Evolutionary conservation across 2,888 invertebrate species (phyloP), one percentile per base, ranked within the genome.

Genomic region (Drosophila peninsularis): DNA sequence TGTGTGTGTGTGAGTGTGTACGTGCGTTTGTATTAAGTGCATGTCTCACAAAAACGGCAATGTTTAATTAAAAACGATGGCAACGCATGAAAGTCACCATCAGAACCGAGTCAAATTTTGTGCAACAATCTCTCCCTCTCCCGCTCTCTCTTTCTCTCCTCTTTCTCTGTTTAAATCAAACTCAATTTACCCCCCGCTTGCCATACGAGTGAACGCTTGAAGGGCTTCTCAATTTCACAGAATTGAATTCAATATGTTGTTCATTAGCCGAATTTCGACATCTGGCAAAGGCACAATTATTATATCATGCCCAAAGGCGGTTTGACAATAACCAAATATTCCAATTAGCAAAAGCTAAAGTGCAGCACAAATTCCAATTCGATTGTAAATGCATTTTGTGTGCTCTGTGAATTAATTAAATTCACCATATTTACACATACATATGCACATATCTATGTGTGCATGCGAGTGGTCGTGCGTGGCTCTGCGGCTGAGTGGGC

Each of bases 21-120:
- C 34, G 39, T 55, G 49, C 5, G 39, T 68, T 42, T 69, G 42
- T 68, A 56, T 61, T 65, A 47, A 47, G 52, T 70, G 70, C 70
- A 55, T 61, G 62, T 67, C 44, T 55, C 44, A 42, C 58, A 54
- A 62, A 57, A 79, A 62, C 63, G 75, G 66, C 70, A 75, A 70
- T 79, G 79, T 79, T 77, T 77, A 77, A 77, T 77, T 77, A 79
- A 77, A 75, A 79, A 63, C 65, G 78, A 76, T 65, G 56, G 75
- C 64, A 73, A 47, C 61, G 67, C 75, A 62, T 67, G 56, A 71
- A 78, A 63, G 36, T 61, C 62, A 72, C 54, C 58, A 45, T 54
- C 39, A 37, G 58, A 60, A 57, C 49, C 54, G 36, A 76, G 24
- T 42, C 41, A 32, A 58, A 42, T 57, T 49, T n/a, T 42, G 56